Base-by-base conservation (phyloP, 35 echinoderm and acorn worm genomes). In the Diadema setosum region DNA sequence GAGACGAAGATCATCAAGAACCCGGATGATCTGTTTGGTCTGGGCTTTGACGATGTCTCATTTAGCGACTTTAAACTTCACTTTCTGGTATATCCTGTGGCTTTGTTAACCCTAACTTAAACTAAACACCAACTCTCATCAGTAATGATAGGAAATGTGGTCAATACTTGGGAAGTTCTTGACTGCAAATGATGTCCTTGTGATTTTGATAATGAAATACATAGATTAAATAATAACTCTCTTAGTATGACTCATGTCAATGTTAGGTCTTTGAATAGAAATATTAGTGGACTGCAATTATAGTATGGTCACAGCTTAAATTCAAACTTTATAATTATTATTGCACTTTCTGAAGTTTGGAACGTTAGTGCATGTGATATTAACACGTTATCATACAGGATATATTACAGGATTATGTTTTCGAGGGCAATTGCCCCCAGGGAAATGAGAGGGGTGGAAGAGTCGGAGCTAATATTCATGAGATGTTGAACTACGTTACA, bases 1-100 rank as follows among this genome's bases (percentile, higher is more conserved):
- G 61, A 67, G 3, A 67, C 61, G 31, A 67, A 67, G 61, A 29
- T 67, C 24, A 67, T 67, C 0, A 67, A 67, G 61, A 67, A 74
- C 67, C 26, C 26, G 35, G 67, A 74, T 74, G 67, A 74, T 74
- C 6, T 74, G 33, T 74, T 74, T 37, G 67, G 39, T 74, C 67
- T 74, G 67, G 67, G 67, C 67, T 32, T 74, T 20, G 67, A 74
- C 67, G 20, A 74, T 36, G 39, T 74, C 21, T 5, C 26, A 20
- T 74, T 35, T 36, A 74, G 67, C 39, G 67, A 74, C 67, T 74
- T 74, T 74, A 74, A 74, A 74, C 67, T 74, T 20, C 67, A 74
- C 67, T 74, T 31, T 74, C 67, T 74, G 67, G 67, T 20, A 26
- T 74, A 74, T 8, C 67, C 67, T 35, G 61, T 29, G 17, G 1